These are phyloP conservation scores for Cichlasoma orientale DNA, from an alignment of 2,797 vertebrate species.

Conservation along the genomic window DNA sequence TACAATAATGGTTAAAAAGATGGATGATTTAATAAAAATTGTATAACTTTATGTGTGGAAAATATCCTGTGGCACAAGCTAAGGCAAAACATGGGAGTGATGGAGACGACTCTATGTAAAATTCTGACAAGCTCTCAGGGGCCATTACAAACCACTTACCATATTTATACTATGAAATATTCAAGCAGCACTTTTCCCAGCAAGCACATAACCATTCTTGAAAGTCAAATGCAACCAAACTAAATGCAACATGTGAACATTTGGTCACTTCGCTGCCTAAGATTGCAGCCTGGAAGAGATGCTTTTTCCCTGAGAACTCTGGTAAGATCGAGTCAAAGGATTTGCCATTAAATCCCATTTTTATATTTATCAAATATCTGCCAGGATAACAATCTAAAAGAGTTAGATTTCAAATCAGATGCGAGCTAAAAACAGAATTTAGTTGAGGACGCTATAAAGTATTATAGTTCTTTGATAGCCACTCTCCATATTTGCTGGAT, in stretches of 20 bases:
- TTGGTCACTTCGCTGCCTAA: slow-evolving; percentile 16
- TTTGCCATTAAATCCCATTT: not conserved
- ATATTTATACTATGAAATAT: slow-evolving; percentile 78
- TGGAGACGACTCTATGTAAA: slow-evolving; percentile 55
- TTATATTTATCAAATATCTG: not conserved
- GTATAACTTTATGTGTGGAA: not conserved
- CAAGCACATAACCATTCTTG: slow-evolving; percentile 41
- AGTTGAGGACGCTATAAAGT: not conserved
- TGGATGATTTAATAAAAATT: not conserved
- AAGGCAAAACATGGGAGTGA: slow-evolving; percentile 34
- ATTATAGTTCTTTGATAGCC: slow-evolving; percentile 5
- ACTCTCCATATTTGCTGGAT: not conserved
- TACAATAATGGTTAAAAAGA: not conserved
- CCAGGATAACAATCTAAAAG: not conserved
- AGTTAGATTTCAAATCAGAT: not conserved
- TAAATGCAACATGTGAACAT: slow-evolving; percentile 55
- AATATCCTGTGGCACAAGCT: slow-evolving; percentile 30
- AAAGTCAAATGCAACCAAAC: slow-evolving; percentile 45
- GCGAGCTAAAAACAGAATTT: not conserved
- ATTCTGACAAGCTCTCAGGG: slow-evolving; percentile 54
- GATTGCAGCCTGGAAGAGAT: slow-evolving; percentile 10
- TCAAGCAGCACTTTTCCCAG: slow-evolving; percentile 62
- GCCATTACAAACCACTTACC: slow-evolving; percentile 73
- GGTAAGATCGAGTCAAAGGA: not conserved
- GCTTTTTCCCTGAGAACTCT: not conserved